Evolutionary conservation across 2,113 vertebrate genomes (phyloP).

Genomic region (Scomber japonicus): DNA sequence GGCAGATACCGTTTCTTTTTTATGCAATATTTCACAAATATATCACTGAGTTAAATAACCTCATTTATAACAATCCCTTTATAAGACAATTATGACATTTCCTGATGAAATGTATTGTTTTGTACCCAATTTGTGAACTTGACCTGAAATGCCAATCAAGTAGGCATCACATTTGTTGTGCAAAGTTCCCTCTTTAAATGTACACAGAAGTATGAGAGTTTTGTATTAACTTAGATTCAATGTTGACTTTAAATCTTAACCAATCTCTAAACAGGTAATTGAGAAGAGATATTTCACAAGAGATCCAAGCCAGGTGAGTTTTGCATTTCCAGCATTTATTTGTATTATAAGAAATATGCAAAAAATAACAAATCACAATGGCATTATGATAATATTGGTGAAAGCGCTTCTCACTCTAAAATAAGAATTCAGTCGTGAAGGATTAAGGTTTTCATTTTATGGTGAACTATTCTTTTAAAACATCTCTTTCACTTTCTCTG

Average conservation of each 20-base stretch:
- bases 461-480: neutral
- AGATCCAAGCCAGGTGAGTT: conserved; percentile 91
- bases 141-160: neutral
- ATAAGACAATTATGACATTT: too few species aligned
- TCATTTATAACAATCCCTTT: too few species aligned
- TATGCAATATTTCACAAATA: too few species aligned
- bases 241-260: too few species aligned
- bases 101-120: too few species aligned
- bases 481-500: conserved; percentile 49
- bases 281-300: conserved; percentile 96
- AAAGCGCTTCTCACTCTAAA: neutral
- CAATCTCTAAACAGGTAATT: conserved; percentile 87
- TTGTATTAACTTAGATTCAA: neutral
- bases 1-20: too few species aligned
- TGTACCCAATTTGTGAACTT: too few species aligned
- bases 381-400: neutral
- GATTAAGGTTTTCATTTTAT: neutral
- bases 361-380: neutral
- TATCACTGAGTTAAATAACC: too few species aligned
- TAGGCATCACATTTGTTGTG: neutral
- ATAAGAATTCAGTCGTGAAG: neutral
- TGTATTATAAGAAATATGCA: neutral
- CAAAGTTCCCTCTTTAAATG: neutral
- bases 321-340: neutral
- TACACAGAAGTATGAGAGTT: neutral